Evolutionary conservation across 2,797 vertebrate genomes (phyloP), one percentile per base, ranked within the genome.

Genomic region (Benthosema pterotum): DNA sequence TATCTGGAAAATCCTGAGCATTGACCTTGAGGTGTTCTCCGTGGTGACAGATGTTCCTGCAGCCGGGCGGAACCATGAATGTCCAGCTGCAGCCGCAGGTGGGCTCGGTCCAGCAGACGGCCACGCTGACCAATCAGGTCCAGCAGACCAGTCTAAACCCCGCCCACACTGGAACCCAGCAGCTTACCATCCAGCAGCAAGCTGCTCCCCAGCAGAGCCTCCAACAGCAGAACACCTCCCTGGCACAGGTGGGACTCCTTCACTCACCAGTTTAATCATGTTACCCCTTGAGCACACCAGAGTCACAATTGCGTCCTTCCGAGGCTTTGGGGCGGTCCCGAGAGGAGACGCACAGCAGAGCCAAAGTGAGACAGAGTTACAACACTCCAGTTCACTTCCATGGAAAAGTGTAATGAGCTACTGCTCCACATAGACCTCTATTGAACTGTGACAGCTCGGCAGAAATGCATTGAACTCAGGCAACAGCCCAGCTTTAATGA

Each of bases 11-110:
- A 32, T 32, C 6, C 42, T 50, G 15, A 61, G 13, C 15, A 0
- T 52, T 59, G 48, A 32, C 16, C 42, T 38, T 82, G 50, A 80
- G 28, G 2, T 14, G 52, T 14, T 69, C 58, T 65, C 42, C 16
- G 19, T 73, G 22, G 14, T 6, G 0, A 58, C 90, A 98, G 96
- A 97, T 98, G 96, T 94, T 98, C 84, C 87, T 97, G 79, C 97
- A 91, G 86, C 80, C 95, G 0, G 85, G 94, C 43, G 89, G 94
- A 74, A 90, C 94, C 13, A 89, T 96, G 88, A 97, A 94, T 72
- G 89, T 97, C 67, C 96, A 96, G 77, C 92, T 96, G 69, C n/a
- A n/a, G n/a, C 88, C 95, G 54, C 93, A 94, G 75, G 94, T 93
- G 86, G 96, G 93, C 19, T 88, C 83, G 0, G 88, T 95, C 71